Conservation (phyloP, 2,888 invertebrate species). For the Clostera curtula region DNA sequence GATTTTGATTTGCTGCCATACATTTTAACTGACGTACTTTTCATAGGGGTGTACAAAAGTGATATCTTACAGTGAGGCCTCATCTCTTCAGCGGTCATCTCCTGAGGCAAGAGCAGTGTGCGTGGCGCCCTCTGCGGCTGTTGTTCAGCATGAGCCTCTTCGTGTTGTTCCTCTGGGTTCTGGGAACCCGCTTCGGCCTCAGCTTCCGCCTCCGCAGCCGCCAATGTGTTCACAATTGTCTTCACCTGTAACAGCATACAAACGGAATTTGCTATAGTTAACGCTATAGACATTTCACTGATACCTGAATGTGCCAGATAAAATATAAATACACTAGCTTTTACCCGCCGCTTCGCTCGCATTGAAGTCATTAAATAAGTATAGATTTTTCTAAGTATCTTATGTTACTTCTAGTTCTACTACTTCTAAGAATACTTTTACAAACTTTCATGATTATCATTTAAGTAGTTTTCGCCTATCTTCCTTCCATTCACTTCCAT, state of each 20-base stretch:
- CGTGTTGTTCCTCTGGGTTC: constrained; percentile 28
- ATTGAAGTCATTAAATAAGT: too few relatives aligned
- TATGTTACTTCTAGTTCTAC: too few relatives aligned
- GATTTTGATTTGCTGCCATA: background rate
- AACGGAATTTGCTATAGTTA: constrained; percentile 5
- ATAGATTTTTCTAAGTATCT: background rate
- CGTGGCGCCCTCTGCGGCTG: constrained; percentile 65
- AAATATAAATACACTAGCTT: too few relatives aligned
- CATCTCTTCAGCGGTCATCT: constrained; percentile 71
- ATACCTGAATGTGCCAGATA: too few relatives aligned
- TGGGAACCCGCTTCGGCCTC: constrained; percentile 45
- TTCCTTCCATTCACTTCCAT: too few relatives aligned
- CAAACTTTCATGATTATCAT: too few relatives aligned
- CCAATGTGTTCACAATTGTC: constrained; percentile 61
- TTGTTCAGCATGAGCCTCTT: constrained; percentile 25
- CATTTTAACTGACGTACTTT: background rate
- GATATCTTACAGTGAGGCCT: constrained; percentile 85
- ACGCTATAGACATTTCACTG: background rate
- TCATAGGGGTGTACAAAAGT: background rate
- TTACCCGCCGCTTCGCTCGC: too few relatives aligned
- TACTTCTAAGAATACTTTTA: too few relatives aligned
- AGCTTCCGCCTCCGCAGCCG: constrained; percentile 53
- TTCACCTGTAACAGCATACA: constrained; percentile 44
- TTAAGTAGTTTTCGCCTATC: too few relatives aligned
- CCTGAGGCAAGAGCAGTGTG: constrained; percentile 75